phyloP scores from a whole-genome alignment of 2,113 vertebrate genomes.

The Hemichromis elongatus region DNA sequence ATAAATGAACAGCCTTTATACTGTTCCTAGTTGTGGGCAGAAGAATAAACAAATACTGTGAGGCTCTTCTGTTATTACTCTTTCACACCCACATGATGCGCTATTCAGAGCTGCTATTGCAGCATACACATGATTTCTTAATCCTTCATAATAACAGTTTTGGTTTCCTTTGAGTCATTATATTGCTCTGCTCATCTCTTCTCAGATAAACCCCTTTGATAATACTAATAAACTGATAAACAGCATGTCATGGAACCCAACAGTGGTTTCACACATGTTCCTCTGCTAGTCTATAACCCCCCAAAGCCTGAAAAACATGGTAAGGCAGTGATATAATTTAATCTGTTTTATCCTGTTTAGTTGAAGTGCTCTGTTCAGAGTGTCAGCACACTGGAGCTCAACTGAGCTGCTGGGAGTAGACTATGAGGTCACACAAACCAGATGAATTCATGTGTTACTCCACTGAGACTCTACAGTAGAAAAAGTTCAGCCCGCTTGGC shows the following conservation, averaged over 20 bases:
- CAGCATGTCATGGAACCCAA: background rate
- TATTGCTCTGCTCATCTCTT: background rate
- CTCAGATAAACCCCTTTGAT: background rate
- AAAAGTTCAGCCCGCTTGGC: background rate
- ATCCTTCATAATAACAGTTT: background rate
- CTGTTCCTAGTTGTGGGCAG: background rate
- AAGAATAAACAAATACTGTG: background rate
- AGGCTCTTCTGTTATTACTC: background rate
- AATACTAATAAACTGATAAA: background rate
- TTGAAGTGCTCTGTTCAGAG: background rate
- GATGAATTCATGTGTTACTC: background rate
- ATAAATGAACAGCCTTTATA: background rate
- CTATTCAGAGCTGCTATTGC: background rate
- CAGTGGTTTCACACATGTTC: constrained; percentile 3
- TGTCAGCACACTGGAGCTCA: background rate
- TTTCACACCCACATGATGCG: background rate
- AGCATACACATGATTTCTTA: background rate
- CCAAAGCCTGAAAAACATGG: too few species aligned
- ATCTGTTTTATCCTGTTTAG: constrained; percentile 4
- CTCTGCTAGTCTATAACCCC: background rate
- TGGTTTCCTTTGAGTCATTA: background rate
- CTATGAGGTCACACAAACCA: background rate
- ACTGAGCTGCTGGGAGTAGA: background rate
- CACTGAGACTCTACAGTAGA: background rate
- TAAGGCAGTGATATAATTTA: background rate